Evolutionary conservation across 2,888 invertebrate genomes (phyloP), one percentile per base, ranked within the genome.

Genomic region (Leptinotarsa haldemani): DNA sequence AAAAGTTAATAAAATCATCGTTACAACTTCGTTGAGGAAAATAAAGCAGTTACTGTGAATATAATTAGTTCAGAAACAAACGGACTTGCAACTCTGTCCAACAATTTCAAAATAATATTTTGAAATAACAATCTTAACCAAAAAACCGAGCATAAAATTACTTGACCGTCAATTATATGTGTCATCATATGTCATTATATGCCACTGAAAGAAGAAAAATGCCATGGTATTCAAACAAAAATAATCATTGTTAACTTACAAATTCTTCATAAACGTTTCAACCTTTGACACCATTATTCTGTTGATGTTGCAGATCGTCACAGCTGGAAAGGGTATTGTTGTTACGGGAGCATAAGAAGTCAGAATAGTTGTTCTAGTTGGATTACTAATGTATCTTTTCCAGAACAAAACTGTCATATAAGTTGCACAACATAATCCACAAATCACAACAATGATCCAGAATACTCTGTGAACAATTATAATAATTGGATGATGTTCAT

Each of bases 321-420:
- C 80, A 2, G 85, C 86, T 15, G 88, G 88, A 80, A 88, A 88
- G 7, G 85, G 83, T 47, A 84, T 81, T 3, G 79, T 30, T 15
- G 79, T 80, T 30, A 84, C 81, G 9, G 87, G 87, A 0, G 84
- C 82, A 65, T 83, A 80, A 58, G 83, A 82, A 0, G 85, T 82
- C 69, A 82, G 70, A 71, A 87, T 82, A 5, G 83, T 83, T 1
- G 86, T 86, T 71, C 86, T 79, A 1, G 84, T 87, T 3, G 88
- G 88, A 79, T 86, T 86, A 61, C 83, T 81, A 3, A 79, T 79
- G 73, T 85, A 87, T 73, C 87, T 83, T 15, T 69, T 56, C 82
- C 85, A 84, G 78, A 87, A 86, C 66, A 86, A 79, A n/a, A 82
- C 69, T 13, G 87, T 83, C 85, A 88, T 85, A 58, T 86, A 79